Conservation (phyloP, 2,113 vertebrate genomes). For the Lepisosteus osseus region DNA sequence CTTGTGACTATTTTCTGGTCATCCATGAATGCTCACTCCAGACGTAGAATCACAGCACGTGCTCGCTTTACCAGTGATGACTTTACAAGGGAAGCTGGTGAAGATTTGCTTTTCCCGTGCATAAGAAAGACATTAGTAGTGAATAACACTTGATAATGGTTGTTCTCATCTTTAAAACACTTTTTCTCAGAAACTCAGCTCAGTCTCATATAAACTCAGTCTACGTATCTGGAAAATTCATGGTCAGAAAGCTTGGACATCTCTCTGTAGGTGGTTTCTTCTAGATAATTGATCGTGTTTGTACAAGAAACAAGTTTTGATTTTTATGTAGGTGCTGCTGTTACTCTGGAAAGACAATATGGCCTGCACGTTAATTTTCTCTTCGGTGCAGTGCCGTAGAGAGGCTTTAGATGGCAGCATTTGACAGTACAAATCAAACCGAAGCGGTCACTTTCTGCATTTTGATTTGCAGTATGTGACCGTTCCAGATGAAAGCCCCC, state of each 20-base stretch:
- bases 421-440: conserved; percentile 23
- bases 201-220: too few species aligned
- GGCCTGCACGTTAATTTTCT: not conserved
- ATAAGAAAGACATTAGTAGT: conserved; percentile 52
- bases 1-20: too few species aligned
- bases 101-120: conserved; percentile 30
- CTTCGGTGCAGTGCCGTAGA: conserved; percentile 16
- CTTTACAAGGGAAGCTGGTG: conserved; percentile 15
- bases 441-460: not conserved
- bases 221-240: too few species aligned
- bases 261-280: too few species aligned
- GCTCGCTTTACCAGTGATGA: too few species aligned
- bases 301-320: too few species aligned
- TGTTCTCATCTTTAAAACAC: conserved; percentile 74
- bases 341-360: not conserved
- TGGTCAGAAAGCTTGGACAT: too few species aligned
- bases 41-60: too few species aligned
- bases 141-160: conserved; percentile 87
- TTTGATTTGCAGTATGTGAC: not conserved
- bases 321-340: too few species aligned
- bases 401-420: conserved; percentile 59
- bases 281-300: too few species aligned
- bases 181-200: not conserved
- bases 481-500: conserved; percentile 8
- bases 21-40: too few species aligned